phyloP scores from a whole-genome alignment of 2,888 invertebrate species.

The Drosophila rellima region DNA sequence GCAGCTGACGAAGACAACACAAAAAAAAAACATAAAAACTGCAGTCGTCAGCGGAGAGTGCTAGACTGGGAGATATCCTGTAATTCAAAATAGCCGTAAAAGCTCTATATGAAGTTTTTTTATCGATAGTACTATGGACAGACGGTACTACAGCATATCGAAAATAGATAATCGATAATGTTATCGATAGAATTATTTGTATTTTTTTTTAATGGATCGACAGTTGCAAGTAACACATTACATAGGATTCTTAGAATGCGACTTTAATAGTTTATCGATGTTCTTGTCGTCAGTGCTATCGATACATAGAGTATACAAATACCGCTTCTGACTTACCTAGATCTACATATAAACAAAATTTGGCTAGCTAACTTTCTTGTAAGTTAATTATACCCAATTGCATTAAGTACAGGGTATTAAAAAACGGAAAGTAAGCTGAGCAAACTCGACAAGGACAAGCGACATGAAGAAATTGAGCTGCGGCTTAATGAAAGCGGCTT shows the following conservation, averaged over 20 bases:
- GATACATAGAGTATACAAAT: neutral
- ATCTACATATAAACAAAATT: no score
- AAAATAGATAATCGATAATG: no score
- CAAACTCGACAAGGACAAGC: slow-evolving; percentile 53
- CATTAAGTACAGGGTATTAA: slow-evolving; percentile 4
- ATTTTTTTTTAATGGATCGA: no score
- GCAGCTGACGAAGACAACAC: slow-evolving; percentile 19
- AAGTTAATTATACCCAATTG: neutral
- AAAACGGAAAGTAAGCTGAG: slow-evolving; percentile 44
- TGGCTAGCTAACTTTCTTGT: neutral
- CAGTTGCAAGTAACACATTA: neutral
- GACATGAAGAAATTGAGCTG: slow-evolving; percentile 61
- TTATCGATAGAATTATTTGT: no score
- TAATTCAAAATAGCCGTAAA: neutral
- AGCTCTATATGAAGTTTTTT: no score
- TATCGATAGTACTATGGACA: neutral
- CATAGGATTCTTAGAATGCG: neutral
- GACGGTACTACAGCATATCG: no score
- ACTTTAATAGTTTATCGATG: neutral
- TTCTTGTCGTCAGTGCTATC: neutral
- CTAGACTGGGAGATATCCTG: neutral
- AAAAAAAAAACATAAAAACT: slow-evolving; percentile 19
- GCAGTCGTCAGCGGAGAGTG: neutral
- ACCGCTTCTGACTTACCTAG: neutral
- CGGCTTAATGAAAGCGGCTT: slow-evolving; percentile 64